phyloP scores from a whole-genome alignment of 2,888 invertebrate genomes.

The Drosophila buzzatii region DNA sequence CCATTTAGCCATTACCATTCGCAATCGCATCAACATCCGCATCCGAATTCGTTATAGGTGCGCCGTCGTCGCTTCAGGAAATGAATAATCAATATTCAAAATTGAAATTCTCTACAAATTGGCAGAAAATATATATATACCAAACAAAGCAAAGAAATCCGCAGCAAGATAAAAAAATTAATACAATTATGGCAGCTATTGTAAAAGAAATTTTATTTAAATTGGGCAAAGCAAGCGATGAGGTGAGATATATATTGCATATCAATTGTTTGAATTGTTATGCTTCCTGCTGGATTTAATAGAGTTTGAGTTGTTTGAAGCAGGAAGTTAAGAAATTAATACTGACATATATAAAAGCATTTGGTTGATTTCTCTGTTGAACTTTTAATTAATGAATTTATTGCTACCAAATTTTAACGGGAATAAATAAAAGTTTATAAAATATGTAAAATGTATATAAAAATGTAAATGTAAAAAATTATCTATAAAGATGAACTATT shows the following conservation, averaged over 20 bases:
- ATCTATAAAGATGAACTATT: too few relatives aligned
- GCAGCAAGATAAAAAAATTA: constrained; percentile 3
- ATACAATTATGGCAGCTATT: constrained; percentile 7
- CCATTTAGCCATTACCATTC: constrained; percentile 23
- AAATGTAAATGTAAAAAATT: too few relatives aligned
- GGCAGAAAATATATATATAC: constrained; percentile 34
- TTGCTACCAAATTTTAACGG: neutral
- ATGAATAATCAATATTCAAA: constrained; percentile 77
- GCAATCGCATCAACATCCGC: constrained; percentile 28
- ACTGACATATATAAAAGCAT: neutral
- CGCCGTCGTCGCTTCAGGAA: constrained; percentile 57
- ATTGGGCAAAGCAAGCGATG: neutral
- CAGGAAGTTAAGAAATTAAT: neutral
- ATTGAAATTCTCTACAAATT: constrained; percentile 74
- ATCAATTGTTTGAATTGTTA: neutral
- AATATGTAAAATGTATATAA: too few relatives aligned
- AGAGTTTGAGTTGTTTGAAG: neutral
- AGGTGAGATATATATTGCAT: neutral
- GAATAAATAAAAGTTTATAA: too few relatives aligned
- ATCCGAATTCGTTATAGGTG: constrained; percentile 49
- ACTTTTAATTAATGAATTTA: neutral
- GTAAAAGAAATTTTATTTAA: constrained; percentile 1
- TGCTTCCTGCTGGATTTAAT: neutral
- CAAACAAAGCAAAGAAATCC: neutral
- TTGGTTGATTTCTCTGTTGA: neutral